Evolutionary conservation across 2,888 invertebrate species (phyloP), one percentile per base, ranked within the genome.

Genomic region (Calliphora vomitoria): DNA sequence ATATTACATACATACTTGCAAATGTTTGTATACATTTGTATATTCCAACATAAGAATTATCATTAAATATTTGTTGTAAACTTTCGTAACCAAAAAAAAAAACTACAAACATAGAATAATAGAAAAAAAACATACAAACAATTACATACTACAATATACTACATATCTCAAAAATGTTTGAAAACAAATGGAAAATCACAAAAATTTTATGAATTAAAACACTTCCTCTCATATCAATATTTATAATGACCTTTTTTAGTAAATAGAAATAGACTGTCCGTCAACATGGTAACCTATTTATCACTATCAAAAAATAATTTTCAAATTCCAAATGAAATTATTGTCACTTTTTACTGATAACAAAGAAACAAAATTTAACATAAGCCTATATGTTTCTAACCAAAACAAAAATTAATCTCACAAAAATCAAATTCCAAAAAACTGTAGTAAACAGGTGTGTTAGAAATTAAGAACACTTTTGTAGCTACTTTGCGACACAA

Each of bases 251-350:
- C 31, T 64, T 64, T 35, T n/a, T 62, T 35, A n/a, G 8, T 8
- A 3, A 55, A 55, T 8, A 25, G 1, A 8, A 55, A 55, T 8
- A 50, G 6, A 6, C 15, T 8, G 15, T 8, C 62, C 5, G 15
- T 35, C 62, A 35, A 35, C 58, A 62, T 64, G n/a, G 8, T 64
- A 64, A 64, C 62, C 38, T 38, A 64, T 64, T 64, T 64, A 64
- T 38, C 38, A 18, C 62, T 18, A 64, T 18, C 38, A 38, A 13
- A 38, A 13, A 60, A 60, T 11, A 38, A 64, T 35, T 64, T 38
- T 4, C 35, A 18, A 64, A 64, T 38, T 64, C 31, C 35, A 64
- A 20, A 50, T 50, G 3, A 50, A 15, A 20, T 20, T 55, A 20
- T 20, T 55, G 5, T 20, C 20, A 20, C 20, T 55, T 55, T 38